Percentiles rank a stretch among this genome's conserved stretches.
These are phyloP conservation scores for Eurystomus gularis DNA, from an alignment of 2,113 vertebrate species.

Conservation along the genomic window DNA sequence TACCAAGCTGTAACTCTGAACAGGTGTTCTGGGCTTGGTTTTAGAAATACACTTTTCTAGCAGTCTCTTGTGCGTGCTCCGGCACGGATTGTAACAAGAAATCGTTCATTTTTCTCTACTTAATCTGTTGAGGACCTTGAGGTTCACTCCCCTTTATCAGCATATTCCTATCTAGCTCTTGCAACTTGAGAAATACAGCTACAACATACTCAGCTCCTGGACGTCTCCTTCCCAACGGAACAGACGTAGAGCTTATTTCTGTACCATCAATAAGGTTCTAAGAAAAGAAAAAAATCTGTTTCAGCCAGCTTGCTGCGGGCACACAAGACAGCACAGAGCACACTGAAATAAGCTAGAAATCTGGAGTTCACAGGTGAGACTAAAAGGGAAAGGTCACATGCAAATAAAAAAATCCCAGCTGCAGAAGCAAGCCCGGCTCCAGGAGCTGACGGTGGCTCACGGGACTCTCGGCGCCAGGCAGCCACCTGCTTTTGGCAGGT, in stretches of 20 bases:
- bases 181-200: neutral
- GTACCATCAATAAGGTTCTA: neutral
- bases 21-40: slow-evolving; percentile 5
- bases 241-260: neutral
- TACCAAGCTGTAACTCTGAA: neutral
- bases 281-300: neutral
- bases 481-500: neutral
- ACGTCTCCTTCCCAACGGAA: neutral
- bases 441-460: neutral
- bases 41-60: neutral
- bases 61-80: neutral
- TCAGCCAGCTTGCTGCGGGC: neutral
- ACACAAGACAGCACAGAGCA: neutral
- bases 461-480: neutral
- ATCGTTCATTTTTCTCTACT: neutral
- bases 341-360: neutral
- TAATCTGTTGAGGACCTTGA: neutral
- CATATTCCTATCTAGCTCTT: neutral
- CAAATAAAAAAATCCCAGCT: neutral
- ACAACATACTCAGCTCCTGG: neutral
- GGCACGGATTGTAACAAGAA: neutral
- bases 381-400: neutral
- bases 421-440: neutral
- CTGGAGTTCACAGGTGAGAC: neutral
- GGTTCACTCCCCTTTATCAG: neutral